Conservation (phyloP, 2,113 vertebrate genomes). For the Nettapus auritus region DNA sequence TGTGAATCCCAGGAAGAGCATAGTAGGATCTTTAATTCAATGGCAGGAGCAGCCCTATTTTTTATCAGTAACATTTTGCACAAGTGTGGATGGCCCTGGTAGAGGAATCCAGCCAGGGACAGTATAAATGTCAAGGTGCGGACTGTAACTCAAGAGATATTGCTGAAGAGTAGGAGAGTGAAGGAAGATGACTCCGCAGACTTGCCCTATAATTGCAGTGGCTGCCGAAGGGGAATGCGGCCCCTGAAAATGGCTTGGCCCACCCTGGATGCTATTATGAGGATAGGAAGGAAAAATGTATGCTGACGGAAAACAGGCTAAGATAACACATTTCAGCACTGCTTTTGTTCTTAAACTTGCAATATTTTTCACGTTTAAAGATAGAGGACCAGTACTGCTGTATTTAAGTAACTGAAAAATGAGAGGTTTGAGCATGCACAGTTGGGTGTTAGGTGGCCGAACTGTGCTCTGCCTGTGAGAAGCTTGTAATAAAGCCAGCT, state of each 20-base stretch:
- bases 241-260: neutral
- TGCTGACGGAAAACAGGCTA: neutral
- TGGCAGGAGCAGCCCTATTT: neutral
- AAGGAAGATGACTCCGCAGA: neutral
- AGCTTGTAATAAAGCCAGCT: neutral
- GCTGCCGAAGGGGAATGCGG: neutral
- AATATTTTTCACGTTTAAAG: neutral
- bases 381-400: neutral
- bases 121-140: fast-evolving
- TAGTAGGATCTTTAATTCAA: neutral
- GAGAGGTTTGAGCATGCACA: neutral
- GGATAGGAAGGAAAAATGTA: neutral
- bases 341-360: neutral
- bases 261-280: neutral
- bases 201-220: neutral
- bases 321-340: neutral
- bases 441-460: neutral
- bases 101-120: neutral
- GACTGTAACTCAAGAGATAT: neutral
- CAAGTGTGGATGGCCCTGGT: neutral
- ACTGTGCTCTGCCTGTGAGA: neutral
- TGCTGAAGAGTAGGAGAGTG: neutral
- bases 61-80: neutral
- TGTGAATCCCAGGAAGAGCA: neutral
- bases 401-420: slow-evolving; percentile 20